Conservation (phyloP, 2,797 vertebrate species). For the Hydrolagus colliei region DNA sequence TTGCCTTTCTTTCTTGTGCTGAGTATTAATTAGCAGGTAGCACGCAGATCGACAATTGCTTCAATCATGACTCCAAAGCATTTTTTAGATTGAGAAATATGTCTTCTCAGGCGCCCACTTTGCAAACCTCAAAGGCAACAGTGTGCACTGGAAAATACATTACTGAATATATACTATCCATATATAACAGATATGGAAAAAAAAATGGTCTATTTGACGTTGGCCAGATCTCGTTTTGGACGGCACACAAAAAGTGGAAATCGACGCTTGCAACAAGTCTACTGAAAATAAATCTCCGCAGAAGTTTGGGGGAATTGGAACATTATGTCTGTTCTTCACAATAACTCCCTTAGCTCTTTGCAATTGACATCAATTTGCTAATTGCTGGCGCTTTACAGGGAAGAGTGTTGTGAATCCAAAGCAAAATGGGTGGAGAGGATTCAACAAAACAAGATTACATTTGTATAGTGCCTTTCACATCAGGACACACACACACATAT, state of each 20-base stretch:
- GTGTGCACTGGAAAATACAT: neutral
- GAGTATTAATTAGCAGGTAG: neutral
- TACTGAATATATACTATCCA: neutral
- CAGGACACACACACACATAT: too few species aligned
- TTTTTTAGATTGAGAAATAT: neutral
- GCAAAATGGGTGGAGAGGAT: neutral
- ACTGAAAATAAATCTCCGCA: neutral
- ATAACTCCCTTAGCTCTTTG: constrained; percentile 11
- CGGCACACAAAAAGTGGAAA: neutral
- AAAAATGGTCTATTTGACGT: neutral
- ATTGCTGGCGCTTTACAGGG: constrained; percentile 3
- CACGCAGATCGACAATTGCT: constrained; percentile 10
- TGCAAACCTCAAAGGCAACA: neutral
- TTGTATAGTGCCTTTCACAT: too few species aligned
- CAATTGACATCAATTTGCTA: constrained; percentile 24
- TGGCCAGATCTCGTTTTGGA: neutral
- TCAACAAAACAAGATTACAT: too few species aligned
- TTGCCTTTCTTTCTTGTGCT: neutral
- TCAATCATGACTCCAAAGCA: neutral
- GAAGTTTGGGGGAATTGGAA: constrained; percentile 3
- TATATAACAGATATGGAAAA: too few species aligned
- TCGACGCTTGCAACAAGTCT: neutral
- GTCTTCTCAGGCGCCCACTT: neutral
- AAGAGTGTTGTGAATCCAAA: neutral
- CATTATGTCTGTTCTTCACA: constrained; percentile 3